Percentiles rank a stretch among this genome's conserved stretches.
These are phyloP conservation scores for Dendroctonus valens DNA, from an alignment of 1,140 invertebrate genomes.

Conservation along the genomic window DNA sequence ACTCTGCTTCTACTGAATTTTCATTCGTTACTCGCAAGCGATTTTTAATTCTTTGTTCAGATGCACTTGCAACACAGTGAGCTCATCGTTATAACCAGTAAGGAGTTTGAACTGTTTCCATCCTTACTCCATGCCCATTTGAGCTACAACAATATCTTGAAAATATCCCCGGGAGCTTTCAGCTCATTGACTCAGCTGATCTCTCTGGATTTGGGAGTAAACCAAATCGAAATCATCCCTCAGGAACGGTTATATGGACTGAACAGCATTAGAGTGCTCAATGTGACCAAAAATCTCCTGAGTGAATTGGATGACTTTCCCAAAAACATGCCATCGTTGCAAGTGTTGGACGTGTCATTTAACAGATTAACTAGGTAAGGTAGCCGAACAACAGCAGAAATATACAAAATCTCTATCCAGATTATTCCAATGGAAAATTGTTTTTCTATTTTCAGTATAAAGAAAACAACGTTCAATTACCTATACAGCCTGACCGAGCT, in stretches of 20 bases:
- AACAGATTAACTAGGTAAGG: constrained; percentile 59
- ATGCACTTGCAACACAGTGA: constrained; percentile 80
- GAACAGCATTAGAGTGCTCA: constrained; percentile 67
- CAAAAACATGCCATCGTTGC: constrained; percentile 69
- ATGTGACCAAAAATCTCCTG: constrained; percentile 79
- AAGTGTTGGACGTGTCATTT: constrained; percentile 77
- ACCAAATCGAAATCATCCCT: constrained; percentile 80
- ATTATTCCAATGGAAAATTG: not conserved
- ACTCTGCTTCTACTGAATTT: not conserved
- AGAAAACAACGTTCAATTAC: constrained; percentile 72
- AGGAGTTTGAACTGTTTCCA: constrained; percentile 85
- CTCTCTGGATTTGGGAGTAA: constrained; percentile 79
- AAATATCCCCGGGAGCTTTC: constrained; percentile 84
- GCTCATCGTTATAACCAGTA: constrained; percentile 79
- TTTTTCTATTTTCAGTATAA: constrained; percentile 54
- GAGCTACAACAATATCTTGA: constrained; percentile 71
- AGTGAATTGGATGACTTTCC: constrained; percentile 83
- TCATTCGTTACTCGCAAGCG: too few relatives aligned
- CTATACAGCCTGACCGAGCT: constrained; percentile 73
- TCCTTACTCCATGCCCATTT: constrained; percentile 73
- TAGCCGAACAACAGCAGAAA: too few relatives aligned
- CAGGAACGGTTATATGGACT: constrained; percentile 81
- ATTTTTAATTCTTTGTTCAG: constrained; percentile 24
- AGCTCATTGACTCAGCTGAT: constrained; percentile 70
- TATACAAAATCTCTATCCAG: not conserved